phyloP scores from a whole-genome alignment of 2,797 vertebrate species.

The Heterohyrax brucei region DNA sequence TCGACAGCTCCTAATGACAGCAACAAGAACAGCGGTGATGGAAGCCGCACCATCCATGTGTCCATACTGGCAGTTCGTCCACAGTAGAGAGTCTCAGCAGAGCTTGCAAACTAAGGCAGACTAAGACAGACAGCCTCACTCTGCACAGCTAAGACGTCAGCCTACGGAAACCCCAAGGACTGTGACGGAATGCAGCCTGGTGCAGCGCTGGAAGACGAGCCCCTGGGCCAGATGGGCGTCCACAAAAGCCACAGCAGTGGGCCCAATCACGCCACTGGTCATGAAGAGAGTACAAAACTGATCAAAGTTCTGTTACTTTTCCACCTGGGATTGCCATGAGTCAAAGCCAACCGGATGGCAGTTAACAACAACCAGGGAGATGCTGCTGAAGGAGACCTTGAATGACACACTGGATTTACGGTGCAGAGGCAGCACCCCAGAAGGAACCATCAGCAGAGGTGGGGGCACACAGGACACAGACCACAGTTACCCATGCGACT shows the following conservation, averaged over 20 bases:
- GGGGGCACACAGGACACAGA: no score
- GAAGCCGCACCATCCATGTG: not conserved
- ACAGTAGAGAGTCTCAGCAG: no score
- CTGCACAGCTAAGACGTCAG: no score
- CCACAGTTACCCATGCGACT: not conserved
- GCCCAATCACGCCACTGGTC: not conserved
- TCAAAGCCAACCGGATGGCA: not conserved
- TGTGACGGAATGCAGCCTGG: no score
- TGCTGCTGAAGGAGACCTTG: no score
- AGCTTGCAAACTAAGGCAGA: no score
- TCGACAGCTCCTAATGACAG: no score
- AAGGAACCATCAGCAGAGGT: not conserved
- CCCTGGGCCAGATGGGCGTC: no score
- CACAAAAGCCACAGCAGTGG: not conserved
- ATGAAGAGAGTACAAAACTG: not conserved
- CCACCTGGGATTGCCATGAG: not conserved
- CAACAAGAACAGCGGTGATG: not conserved
- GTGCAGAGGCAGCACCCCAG: not conserved
- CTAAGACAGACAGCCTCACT: no score
- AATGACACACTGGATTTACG: accelerated
- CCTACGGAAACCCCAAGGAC: no score
- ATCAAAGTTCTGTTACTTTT: not conserved
- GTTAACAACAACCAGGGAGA: not conserved
- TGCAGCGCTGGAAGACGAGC: no score
- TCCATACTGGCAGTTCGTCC: not conserved